Base-by-base conservation (phyloP, 2,797 vertebrate species). In the Megalops cyprinoides region DNA sequence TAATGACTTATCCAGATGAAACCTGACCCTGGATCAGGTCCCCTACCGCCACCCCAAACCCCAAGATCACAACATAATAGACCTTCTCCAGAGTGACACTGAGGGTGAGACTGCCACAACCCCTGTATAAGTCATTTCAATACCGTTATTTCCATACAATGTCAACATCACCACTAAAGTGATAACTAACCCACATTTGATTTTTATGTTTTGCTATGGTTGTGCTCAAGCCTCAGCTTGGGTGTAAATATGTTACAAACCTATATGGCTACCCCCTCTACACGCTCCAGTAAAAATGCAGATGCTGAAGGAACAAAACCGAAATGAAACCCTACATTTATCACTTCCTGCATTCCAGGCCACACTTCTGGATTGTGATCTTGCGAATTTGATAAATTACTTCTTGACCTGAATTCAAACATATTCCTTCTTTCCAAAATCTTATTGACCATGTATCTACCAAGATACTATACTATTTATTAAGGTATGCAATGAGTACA, bases 1-100 rank as follows among this genome's bases (percentile, higher is more conserved):
- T 60, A 60, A 60, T 60, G 25, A 25, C 58, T 28, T 58, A 28
- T 60, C 31, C 58, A 28, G 58, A 14, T 28, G 58, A 60, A 60
- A 60, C n/a, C 58, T 60, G 58, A 60, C 58, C 58, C 58, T 31
- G 58, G 58, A 60, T 60, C 58, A 60, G 58, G 23, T 31, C 31
- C 25, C n/a, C 58, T 25, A 12, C 58, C 31, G 25, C n/a, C n/a
- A 60, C 31, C 25, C 58, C 58, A 25, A n/a, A 8, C n/a, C 12
- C 58, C 58, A 60, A 31, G n/a, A 25, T 28, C n/a, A 25, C n/a
- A 25, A n/a, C 58, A 25, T 28, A 25, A n/a, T 28, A n/a, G 31
- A 60, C 25, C 58, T 28, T 12, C 58, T 25, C 25, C 25, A 25
- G 58, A 60, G 25, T 60, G 58, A 60, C 58, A 60, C 25, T 31